A percentile compares a stretch with the other conserved stretches of the same genome.
Conservation (phyloP, 30 jellyfish, hydroid and myxozoan species). For the Pelagia noctiluca region DNA sequence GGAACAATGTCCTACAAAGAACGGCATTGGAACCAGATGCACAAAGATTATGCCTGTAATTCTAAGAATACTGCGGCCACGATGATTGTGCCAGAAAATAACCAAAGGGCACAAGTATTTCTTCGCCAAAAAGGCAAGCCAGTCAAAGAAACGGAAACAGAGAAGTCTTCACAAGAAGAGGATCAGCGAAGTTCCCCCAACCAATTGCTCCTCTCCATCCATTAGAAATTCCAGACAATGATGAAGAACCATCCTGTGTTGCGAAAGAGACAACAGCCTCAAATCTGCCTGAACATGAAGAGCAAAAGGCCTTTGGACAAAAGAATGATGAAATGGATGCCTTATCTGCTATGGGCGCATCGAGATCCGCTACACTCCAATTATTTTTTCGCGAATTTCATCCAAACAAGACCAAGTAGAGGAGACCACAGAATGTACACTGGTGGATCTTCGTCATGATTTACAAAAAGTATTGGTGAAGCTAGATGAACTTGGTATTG, state of each 20-base stretch:
- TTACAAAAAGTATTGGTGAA: conserved; percentile 17
- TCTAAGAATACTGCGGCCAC: conserved; percentile 22
- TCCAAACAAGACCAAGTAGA: conserved; percentile 17
- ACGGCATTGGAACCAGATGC: conserved; percentile 29
- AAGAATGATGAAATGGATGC: conserved; percentile 12
- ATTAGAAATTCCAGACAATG: conserved; percentile 22
- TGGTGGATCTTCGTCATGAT: conserved; percentile 19
- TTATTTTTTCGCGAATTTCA: conserved; percentile 5
- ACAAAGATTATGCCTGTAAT: conserved; percentile 14
- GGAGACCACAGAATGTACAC: conserved; percentile 29
- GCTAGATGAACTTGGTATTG: conserved; percentile 17
- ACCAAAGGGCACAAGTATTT: conserved; percentile 14
- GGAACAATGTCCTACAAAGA: conserved; percentile 15
- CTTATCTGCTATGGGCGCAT: conserved; percentile 20
- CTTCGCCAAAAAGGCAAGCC: conserved; percentile 19
- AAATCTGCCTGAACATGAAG: conserved; percentile 22
- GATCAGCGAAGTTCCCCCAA: conserved; percentile 27
- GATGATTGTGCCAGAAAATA: conserved; percentile 19
- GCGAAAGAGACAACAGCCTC: conserved; percentile 4
- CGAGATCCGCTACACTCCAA: conserved; percentile 9
- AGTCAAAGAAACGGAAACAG: conserved; percentile 15
- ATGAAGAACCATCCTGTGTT: conserved; percentile 20
- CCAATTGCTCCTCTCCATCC: conserved; percentile 25
- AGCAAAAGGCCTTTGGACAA: conserved; percentile 15
- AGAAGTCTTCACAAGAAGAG: conserved; percentile 19